Conservation (phyloP, 2,888 invertebrate genomes). For the Scrobipalpa atriplicella region DNA sequence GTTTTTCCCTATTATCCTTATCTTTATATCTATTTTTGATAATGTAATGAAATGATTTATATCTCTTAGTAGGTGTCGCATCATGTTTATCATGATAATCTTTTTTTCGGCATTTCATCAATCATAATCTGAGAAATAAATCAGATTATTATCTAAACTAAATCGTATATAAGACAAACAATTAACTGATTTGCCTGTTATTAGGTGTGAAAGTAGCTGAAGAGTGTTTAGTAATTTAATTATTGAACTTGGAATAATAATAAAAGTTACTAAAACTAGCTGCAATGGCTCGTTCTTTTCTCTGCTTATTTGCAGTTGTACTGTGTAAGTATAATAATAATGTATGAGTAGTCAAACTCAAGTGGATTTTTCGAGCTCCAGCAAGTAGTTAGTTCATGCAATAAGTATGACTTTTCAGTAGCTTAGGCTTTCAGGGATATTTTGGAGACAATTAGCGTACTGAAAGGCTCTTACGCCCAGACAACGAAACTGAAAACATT, state of each 20-base stretch:
- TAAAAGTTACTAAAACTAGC: neutral
- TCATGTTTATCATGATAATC: constrained; percentile 1
- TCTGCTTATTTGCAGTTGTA: neutral
- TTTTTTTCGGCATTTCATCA: neutral
- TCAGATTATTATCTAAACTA: neutral
- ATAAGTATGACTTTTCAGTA: too few species aligned
- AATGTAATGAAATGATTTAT: neutral
- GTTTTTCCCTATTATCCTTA: neutral
- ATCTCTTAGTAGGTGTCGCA: neutral
- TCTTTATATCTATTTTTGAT: neutral
- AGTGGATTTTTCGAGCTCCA: too few species aligned
- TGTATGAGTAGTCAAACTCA: too few species aligned
- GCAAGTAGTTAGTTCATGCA: too few species aligned
- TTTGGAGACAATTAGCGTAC: too few species aligned
- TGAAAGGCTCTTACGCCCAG: too few species aligned
- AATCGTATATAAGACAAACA: neutral
- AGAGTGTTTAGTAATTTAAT: neutral
- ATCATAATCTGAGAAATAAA: neutral
- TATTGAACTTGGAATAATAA: neutral
- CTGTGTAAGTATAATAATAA: neutral
- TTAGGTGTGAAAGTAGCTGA: neutral
- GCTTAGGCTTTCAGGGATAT: too few species aligned
- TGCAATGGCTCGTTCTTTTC: neutral
- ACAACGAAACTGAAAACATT: too few species aligned
- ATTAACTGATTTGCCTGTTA: neutral